Base-by-base conservation (phyloP, 2,888 invertebrate species). In the Congeria kusceri region DNA sequence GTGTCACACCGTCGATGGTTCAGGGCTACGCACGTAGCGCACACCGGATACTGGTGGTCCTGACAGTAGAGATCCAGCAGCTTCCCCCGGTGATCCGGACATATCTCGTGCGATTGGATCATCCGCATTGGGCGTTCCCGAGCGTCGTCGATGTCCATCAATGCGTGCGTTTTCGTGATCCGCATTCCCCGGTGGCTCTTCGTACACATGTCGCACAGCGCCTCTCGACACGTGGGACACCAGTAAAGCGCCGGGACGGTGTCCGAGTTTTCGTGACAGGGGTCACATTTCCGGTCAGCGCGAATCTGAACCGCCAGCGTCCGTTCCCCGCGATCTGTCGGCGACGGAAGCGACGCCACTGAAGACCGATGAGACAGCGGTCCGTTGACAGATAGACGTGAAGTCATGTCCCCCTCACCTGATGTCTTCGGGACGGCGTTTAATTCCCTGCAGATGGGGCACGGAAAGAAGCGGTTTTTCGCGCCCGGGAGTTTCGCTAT, bases 131-230 rank as follows among this genome's bases (percentile, higher is more conserved):
- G 80, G 15, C 64, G 63, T 29, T 80, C 77, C 20, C 65, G 64
- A 25, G 66, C 76, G 59, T 83, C 80, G 18, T 83, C 80, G 7
- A 83, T 70, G 25, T 80, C 80, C 83, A 80, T 80, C 4, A 83
- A 66, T 13, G 78, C 78, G 57, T 83, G 83, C 23, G 59, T 73
- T 39, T 61, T 72, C 9, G 83, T 83, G 46, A 83, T 80, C 32
- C 61, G 67, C 83, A 83, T 83, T 27, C 83, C 83, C n/a, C 80
- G 71, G 39, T 83, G 83, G 28, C 80, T 83, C 46, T 73, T 83
- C 4, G 80, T 83, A 28, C 83, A 83, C 73, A 73, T 75, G 39
- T 80, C 83, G 25, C 83, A 83, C 5, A 83, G 29, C 0, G 80
- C 61, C 32, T 83, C 83, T 11, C 83, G 29, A 53, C 83, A 83